phyloP scores from a whole-genome alignment of 2,113 vertebrate genomes.

The Zosterops pallidus region DNA sequence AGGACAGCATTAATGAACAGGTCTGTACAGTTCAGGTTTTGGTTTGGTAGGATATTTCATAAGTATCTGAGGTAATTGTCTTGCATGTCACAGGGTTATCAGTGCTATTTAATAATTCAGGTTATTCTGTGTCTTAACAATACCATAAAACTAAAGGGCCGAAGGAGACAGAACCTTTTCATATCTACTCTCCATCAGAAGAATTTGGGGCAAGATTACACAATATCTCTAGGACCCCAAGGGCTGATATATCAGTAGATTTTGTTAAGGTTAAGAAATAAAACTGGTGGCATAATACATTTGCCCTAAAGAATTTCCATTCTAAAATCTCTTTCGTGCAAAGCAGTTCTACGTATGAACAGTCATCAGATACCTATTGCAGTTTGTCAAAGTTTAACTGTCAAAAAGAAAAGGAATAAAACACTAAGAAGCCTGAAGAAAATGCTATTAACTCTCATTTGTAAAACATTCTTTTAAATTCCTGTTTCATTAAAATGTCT shows the following conservation, averaged over 20 bases:
- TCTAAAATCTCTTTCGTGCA: not conserved
- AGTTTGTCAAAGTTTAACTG: not conserved
- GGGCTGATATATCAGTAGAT: not conserved
- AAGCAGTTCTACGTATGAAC: not conserved
- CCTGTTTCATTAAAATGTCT: not conserved
- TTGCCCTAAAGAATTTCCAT: not conserved
- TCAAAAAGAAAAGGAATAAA: not conserved
- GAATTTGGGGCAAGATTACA: not conserved
- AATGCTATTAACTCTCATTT: not conserved
- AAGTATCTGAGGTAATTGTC: not conserved
- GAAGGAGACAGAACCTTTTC: not conserved
- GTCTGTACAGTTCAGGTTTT: not conserved
- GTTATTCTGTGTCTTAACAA: not conserved
- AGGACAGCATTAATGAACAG: not conserved
- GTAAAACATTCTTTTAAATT: not conserved
- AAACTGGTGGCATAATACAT: not conserved
- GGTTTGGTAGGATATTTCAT: not conserved
- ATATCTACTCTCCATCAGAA: not conserved
- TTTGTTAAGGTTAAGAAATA: not conserved
- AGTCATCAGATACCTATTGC: not conserved
- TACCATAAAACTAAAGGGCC: not conserved
- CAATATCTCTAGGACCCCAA: not conserved
- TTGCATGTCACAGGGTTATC: not conserved
- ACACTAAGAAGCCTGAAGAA: not conserved
- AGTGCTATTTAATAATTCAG: not conserved